Percentiles rank a stretch among this genome's conserved stretches.
Conservation (phyloP, 1,140 invertebrate species). For the Scaptomyza pallida region DNA sequence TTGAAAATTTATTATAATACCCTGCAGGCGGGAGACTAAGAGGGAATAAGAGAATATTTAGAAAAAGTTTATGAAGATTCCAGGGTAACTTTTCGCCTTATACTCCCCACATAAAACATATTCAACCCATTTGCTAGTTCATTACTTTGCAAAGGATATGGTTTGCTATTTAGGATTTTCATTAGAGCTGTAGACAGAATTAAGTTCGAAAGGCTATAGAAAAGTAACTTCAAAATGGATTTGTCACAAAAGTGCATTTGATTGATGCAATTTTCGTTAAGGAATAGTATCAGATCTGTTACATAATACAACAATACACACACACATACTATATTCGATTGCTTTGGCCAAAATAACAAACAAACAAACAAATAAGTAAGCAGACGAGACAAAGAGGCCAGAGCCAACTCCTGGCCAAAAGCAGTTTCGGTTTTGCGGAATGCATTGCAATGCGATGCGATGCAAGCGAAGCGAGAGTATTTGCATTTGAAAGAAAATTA, state of each 20-base stretch:
- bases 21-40: neutral
- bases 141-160: neutral
- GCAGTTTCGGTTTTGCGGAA: neutral
- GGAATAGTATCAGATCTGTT: constrained; percentile 44
- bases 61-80: too few relatives aligned
- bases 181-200: constrained; percentile 1
- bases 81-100: too few relatives aligned
- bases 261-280: constrained; percentile 64
- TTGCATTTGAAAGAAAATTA: constrained; percentile 80
- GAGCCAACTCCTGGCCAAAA: neutral
- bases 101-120: too few relatives aligned
- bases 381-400: neutral
- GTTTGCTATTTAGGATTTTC: neutral
- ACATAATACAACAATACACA: constrained; percentile 42
- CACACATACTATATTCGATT: constrained; percentile 42
- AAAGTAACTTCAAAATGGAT: neutral
- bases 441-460: neutral
- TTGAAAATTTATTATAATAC: neutral
- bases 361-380: constrained; percentile 62
- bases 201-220: neutral
- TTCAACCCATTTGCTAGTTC: neutral
- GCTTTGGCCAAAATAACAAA: constrained; percentile 32
- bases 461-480: constrained; percentile 38
- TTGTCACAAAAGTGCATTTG: constrained; percentile 41
- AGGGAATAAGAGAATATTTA: too few relatives aligned